Base-by-base conservation (phyloP, 2,888 invertebrate genomes). In the Caenorhabditis angaria region DNA sequence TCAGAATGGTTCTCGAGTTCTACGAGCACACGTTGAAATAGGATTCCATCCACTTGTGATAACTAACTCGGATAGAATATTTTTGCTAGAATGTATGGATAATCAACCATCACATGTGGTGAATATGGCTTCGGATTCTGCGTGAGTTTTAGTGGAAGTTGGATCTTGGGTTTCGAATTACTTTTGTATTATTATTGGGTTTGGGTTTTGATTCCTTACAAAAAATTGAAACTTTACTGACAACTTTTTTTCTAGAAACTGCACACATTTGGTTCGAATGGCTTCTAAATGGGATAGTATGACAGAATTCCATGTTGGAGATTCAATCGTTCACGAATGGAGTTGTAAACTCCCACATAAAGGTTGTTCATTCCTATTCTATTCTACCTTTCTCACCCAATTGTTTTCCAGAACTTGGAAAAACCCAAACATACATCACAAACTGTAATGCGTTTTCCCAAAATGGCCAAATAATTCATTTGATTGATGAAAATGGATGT, bases 251-350 rank as follows among this genome's bases (percentile, higher is more conserved):
- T 58, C 50, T 28, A 76, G 74, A 35, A 73, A 70, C 24, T 81
- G 81, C 56, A 61, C 75, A 0, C 81, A 81, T 61, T 61, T 73
- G 5, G 70, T 79, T 2, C 59, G 81, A 41, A 75, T 70, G 53
- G 79, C 81, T 0, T 70, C 79, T 6, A 76, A 73, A 61, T 79
- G 78, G 76, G 77, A 79, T 22, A 65, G 74, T 25, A 61, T 72
- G 53, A 73, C 78, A 2, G 71, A 73, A 12, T 81, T 80, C 56
- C 73, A 69, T 32, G 65, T 80, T 24, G 81, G 81, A 1, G 81
- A 81, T 64, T 63, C 78, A 4, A 71, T 81, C n/a, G 80, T 81
- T 20, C 81, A 81, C 60, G 80, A 81, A 27, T 81, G 81, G 81
- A 80, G 65, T 54, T 81, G 81, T 58, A 28, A 61, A 32, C 50